Base-by-base conservation (phyloP, 1,140 invertebrate species). In the Drosophila bocqueti region DNA sequence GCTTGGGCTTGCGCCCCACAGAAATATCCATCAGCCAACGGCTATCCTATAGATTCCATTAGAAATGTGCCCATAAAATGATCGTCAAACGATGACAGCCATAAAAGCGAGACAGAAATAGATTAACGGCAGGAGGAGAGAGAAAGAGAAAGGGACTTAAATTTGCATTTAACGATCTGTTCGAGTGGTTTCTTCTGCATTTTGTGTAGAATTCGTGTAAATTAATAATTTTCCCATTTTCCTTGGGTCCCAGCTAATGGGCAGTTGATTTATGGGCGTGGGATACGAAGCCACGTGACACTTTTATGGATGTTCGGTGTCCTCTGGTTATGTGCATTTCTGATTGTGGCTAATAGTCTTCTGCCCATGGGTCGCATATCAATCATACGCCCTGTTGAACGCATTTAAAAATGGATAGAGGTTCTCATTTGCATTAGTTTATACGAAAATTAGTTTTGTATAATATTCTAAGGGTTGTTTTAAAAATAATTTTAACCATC, bases 331-430 rank as follows among this genome's bases (percentile, higher is more conserved):
- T 89, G 81, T 87, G 85, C 85, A 90, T 75, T 89, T 84, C 55
- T 90, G 79, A 78, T 78, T 73, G 46, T 26, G 65, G 16, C 65
- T 77, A 81, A 80, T 87, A 64, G 80, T 43, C 42, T n/a, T 16
- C 15, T 61, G 73, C 18, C 49, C 24, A 31, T 42, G 60, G 62
- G 58, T 34, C 60, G 74, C 55, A 84, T 75, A 89, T 89, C 77
- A 89, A 81, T 89, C 81, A 87, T 78, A 87, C 77, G 84, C 69
- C 76, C 73, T 65, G 83, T 84, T 71, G 45, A 57, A 78, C 68
- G 21, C 21, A 55, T 38, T 36, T 55, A 38, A 18, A 54, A 36
- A 10, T 15, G 13, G 8, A 24, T 10, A 24, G 18, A 16, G 15
- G 4, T 36, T 9, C 18, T 15, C 11, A 34, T 42, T 15, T 42